A percentile compares a stretch with the other conserved stretches of the same genome.
Conservation (phyloP, 1,140 invertebrate genomes). For the Apis cerana region DNA sequence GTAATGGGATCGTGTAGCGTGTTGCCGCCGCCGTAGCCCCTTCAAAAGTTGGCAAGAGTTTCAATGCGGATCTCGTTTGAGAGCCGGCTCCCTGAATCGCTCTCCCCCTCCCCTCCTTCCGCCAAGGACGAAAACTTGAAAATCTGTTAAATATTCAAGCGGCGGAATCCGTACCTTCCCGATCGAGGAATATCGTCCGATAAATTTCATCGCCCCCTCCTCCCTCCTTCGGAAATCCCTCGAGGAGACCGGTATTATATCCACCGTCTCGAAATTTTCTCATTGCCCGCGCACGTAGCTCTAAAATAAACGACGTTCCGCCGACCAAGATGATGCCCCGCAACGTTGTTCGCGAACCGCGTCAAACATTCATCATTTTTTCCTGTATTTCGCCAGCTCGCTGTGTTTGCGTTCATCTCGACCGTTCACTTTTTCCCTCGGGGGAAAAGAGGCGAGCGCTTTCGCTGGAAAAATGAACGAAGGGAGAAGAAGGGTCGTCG, state of each 20-base stretch:
- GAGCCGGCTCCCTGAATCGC: constrained; percentile 13
- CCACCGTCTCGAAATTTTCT: neutral
- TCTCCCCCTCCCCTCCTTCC: neutral
- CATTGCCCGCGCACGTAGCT: neutral
- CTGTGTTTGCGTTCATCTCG: neutral
- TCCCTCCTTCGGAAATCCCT: too few species aligned
- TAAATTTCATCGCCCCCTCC: neutral
- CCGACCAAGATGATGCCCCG: neutral
- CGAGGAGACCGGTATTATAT: too few species aligned
- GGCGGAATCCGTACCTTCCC: too few species aligned
- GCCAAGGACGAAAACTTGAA: neutral
- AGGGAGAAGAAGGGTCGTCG: too few species aligned
- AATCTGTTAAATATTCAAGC: neutral
- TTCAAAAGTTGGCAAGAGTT: constrained; percentile 52
- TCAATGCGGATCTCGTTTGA: constrained; percentile 59
- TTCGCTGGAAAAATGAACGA: neutral
- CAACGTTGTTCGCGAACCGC: neutral
- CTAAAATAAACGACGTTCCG: neutral
- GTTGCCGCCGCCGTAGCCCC: constrained; percentile 14
- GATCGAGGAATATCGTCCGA: neutral
- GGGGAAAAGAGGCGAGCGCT: neutral
- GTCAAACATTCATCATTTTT: constrained; percentile 1
- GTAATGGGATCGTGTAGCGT: constrained; percentile 50
- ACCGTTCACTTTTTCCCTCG: neutral
- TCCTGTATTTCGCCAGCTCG: too few species aligned